Evolutionary conservation across 2,888 invertebrate species (phyloP).

Genomic region (Macaria notata): DNA sequence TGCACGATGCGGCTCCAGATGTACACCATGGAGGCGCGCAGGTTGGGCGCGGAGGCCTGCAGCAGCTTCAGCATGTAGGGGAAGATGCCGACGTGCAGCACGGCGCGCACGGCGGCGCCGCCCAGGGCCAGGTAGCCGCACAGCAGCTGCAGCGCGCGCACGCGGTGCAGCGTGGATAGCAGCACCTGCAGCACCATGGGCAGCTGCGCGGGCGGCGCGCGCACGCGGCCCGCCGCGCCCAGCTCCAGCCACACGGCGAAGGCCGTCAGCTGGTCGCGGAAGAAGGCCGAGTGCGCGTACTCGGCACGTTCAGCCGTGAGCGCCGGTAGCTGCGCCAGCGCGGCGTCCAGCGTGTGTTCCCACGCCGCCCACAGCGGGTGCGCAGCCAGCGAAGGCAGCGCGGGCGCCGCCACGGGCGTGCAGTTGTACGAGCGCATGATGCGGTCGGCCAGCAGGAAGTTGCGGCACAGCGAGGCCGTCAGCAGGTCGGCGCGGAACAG

Average conservation of each 20-base stretch:
- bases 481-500: conserved; percentile 98
- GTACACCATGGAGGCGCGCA: conserved; percentile 96
- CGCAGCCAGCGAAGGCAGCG: conserved; percentile 93
- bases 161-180: conserved; percentile 89
- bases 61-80: conserved; percentile 98
- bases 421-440: conserved; percentile 98
- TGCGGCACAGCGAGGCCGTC: conserved; percentile 98
- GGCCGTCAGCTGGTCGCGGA: conserved; percentile 98
- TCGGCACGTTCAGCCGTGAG: conserved; percentile 82
- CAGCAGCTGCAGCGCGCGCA: conserved; percentile 96
- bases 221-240: conserved; percentile 74
- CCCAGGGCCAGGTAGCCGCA: conserved; percentile 97
- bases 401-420: conserved; percentile 96
- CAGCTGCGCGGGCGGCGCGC: conserved; percentile 95
- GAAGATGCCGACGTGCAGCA: conserved; percentile 98
- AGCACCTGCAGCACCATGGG: conserved; percentile 98
- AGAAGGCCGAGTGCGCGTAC: conserved; percentile 93
- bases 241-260: conserved; percentile 95
- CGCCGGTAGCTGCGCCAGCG: conserved; percentile 93
- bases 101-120: conserved; percentile 93
- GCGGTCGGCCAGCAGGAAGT: conserved; percentile 97
- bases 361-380: conserved; percentile 98
- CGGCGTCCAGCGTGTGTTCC: conserved; percentile 98
- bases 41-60: conserved; percentile 96
- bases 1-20: conserved; percentile 99